Evolutionary conservation across 2,113 vertebrate species (phyloP).

Genomic region (Trinectes maculatus): DNA sequence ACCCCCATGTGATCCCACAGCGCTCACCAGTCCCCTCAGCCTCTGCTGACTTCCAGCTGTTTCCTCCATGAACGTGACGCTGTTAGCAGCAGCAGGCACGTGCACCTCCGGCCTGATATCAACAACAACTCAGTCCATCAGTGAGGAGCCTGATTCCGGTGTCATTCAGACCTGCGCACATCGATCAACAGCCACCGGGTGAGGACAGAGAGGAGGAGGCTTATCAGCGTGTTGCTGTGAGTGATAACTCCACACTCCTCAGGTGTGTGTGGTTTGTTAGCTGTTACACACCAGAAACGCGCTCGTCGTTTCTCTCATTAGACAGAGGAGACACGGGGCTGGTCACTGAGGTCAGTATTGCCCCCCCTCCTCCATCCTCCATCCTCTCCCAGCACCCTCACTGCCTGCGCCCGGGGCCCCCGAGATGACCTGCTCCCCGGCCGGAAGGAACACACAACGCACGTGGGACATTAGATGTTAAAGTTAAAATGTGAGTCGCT

Average conservation of each 20-base stretch:
- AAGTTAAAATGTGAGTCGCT: not conserved
- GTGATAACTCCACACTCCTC: too few species aligned
- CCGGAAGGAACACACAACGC: constrained; percentile 1
- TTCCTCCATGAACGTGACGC: constrained; percentile 53
- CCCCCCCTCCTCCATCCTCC: too few species aligned
- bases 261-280: too few species aligned
- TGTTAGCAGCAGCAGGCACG: constrained; percentile 29
- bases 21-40: not conserved
- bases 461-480: not conserved
- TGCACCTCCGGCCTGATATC: constrained; percentile 38
- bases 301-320: too few species aligned
- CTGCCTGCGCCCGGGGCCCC: too few species aligned
- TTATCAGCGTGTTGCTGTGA: too few species aligned
- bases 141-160: not conserved
- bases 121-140: constrained; percentile 38
- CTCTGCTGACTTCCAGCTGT: constrained; percentile 56
- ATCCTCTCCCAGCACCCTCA: constrained; percentile 37
- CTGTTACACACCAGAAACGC: too few species aligned
- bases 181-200: not conserved
- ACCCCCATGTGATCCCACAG: constrained; percentile 17
- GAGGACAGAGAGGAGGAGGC: too few species aligned
- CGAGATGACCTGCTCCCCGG: not conserved
- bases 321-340: too few species aligned
- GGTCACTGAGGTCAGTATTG: too few species aligned
- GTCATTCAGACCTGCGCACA: not conserved